Evolutionary conservation across 2,888 invertebrate genomes (phyloP), one percentile per base, ranked within the genome.

Genomic region (Helobdella robusta): DNA sequence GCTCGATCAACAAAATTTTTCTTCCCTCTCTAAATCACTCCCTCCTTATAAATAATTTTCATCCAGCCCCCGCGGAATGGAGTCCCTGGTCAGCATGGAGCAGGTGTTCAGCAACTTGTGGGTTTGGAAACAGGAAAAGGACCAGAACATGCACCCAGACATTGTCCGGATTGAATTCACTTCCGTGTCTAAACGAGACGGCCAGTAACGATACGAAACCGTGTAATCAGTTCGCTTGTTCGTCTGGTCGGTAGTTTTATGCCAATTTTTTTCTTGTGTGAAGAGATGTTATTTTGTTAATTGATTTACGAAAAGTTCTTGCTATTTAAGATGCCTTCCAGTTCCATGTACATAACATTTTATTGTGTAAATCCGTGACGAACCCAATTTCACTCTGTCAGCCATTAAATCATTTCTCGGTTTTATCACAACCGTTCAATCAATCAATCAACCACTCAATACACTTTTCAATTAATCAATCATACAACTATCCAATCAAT

Each of bases 101-200:
- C 4, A 65, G 30, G 30, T 70, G 70, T 46, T 65, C 65, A 25
- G 58, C 44, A 20, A 67, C 68, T 23, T 70, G 70, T 64, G 68
- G 68, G 0, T 20, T 23, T 35, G 65, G 63, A 0, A 69, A 69
- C n/a, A 59, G 52, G 28, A 23, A n/a, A 2, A 61, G 69, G n/a
- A 59, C 3, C 25, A 34, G 70, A 34, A 61, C 48, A 2, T 70
- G 70, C 48, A 56, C 59, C 28, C 73, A 73, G 23, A 75, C 75
- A 18, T 69, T 69, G 48, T 67, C 74, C 66, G 73, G 72, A 50
- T 50, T 52, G n/a, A 32, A 50, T 32, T 50, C 63, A 11, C 63
- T 63, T 35, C 63, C 63, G 1, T 63, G 63, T 63, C 63, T 54
- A 4, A 25, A 48, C 23, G 2, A 52, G 30, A 52, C 20, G 2